Evolutionary conservation across 2,797 vertebrate genomes (phyloP).

Genomic region (Ispidina picta): DNA sequence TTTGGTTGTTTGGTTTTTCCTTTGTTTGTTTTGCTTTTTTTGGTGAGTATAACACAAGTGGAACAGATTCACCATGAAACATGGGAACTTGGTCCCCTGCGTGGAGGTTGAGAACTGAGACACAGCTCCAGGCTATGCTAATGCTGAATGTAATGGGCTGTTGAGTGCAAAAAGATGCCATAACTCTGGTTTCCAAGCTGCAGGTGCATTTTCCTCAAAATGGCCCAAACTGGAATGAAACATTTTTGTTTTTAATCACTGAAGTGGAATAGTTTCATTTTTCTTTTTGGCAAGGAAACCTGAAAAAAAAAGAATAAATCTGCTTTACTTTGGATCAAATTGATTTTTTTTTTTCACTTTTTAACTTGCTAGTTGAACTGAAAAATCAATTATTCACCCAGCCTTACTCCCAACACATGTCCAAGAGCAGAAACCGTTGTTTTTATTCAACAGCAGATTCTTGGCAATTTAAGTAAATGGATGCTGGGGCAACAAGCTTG

Average conservation of each 20-base stretch:
- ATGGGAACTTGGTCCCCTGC: background rate
- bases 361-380: conserved; percentile 40
- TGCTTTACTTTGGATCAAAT: background rate
- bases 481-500: background rate
- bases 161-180: background rate
- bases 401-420: background rate
- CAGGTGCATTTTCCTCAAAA: background rate
- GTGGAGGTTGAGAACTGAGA: background rate
- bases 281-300: conserved; percentile 45
- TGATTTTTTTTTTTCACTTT: conserved; percentile 15
- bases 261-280: conserved; percentile 36
- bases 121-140: background rate
- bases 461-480: background rate
- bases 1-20: too few relatives aligned
- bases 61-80: background rate
- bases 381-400: conserved; percentile 56
- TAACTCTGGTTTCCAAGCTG: background rate
- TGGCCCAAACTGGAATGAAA: background rate
- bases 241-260: conserved; percentile 34
- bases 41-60: background rate
- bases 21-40: too few relatives aligned
- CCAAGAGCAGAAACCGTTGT: background rate
- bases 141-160: background rate
- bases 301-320: background rate
- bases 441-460: background rate